These are phyloP conservation scores for Mus caroli DNA, from an alignment of 2,797 vertebrate genomes.

Conservation along the genomic window DNA sequence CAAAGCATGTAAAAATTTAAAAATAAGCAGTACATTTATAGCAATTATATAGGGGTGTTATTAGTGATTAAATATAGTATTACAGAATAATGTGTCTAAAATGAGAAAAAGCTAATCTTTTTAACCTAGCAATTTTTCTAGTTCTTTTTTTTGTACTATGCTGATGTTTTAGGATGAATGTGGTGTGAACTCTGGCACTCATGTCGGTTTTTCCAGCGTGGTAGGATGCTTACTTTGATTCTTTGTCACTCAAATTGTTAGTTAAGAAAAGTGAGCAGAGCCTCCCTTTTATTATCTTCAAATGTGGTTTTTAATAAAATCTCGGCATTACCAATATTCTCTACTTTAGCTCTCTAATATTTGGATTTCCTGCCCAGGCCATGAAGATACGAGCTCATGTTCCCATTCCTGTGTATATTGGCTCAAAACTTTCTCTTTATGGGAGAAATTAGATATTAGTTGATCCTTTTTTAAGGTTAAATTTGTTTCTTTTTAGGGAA, in stretches of 20 bases:
- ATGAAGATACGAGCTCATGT: background rate
- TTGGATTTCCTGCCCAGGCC: slow-evolving; percentile 1
- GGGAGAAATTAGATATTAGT: slow-evolving; percentile 29
- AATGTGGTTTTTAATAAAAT: slow-evolving; percentile 15
- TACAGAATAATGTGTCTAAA: slow-evolving; percentile 56
- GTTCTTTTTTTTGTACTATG: slow-evolving; percentile 23
- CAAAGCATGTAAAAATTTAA: slow-evolving; percentile 61
- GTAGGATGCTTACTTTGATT: slow-evolving; percentile 22
- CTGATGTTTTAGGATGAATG: slow-evolving; percentile 54
- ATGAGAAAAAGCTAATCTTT: slow-evolving; percentile 56
- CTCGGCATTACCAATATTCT: background rate
- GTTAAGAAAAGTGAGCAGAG: slow-evolving; percentile 20
- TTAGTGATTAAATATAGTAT: slow-evolving; percentile 69
- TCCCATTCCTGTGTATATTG: background rate
- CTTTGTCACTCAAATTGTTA: slow-evolving; percentile 55
- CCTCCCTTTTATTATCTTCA: slow-evolving; percentile 19
- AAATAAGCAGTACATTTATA: slow-evolving; percentile 66
- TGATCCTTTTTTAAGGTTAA: background rate
- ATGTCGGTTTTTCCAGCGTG: slow-evolving; percentile 12
- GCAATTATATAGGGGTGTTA: slow-evolving; percentile 24
- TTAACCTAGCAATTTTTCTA: slow-evolving; percentile 18
- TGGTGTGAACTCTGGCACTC: slow-evolving; percentile 6
- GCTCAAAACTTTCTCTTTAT: slow-evolving; percentile 21
- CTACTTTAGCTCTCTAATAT: background rate
- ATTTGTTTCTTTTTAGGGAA: slow-evolving; percentile 33